phyloP scores from a whole-genome alignment of 2,797 vertebrate species.

The Xiphophorus birchmanni region DNA sequence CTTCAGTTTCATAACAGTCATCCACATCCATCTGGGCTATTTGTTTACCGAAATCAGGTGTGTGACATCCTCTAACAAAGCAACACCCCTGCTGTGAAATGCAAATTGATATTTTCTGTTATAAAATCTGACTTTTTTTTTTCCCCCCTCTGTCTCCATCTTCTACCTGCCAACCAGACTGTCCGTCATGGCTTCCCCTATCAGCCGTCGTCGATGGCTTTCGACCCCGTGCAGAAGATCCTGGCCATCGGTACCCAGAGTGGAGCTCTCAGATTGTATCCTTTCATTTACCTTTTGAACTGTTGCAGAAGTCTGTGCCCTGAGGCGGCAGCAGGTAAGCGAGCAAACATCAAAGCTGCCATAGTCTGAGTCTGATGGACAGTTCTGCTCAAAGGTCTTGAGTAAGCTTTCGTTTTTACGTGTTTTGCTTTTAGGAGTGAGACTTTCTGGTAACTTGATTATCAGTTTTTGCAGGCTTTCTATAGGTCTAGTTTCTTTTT shows the following conservation, averaged over 20 bases:
- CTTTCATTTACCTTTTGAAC: slow-evolving; percentile 74
- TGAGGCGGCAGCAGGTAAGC: slow-evolving; percentile 69
- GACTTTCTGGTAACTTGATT: neutral
- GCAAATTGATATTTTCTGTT: slow-evolving; percentile 48
- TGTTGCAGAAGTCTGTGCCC: slow-evolving; percentile 11
- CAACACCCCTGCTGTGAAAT: slow-evolving; percentile 59
- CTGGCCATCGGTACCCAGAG: slow-evolving; percentile 94
- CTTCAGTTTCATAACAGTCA: slow-evolving; percentile 45
- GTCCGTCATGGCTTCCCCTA: slow-evolving; percentile 98
- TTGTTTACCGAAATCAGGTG: slow-evolving; percentile 57
- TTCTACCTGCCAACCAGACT: slow-evolving; percentile 79
- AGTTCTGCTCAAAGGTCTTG: neutral
- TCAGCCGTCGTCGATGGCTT: slow-evolving; percentile 96
- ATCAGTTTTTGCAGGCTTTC: neutral
- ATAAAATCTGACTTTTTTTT: slow-evolving; percentile 10
- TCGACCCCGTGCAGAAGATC: slow-evolving; percentile 99
- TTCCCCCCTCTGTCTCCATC: too few species aligned
- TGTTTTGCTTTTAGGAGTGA: neutral
- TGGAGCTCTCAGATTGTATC: slow-evolving; percentile 98
- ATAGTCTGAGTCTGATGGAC: slow-evolving; percentile 29
- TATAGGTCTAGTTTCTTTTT: neutral
- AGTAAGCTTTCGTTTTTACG: neutral
- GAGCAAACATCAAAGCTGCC: slow-evolving; percentile 41
- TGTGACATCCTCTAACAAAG: slow-evolving; percentile 54
- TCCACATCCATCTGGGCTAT: slow-evolving; percentile 45